These are phyloP conservation scores for Umimayanthus kanabou DNA, from an alignment of 92 coral and sea anemone species.

Conservation along the genomic window DNA sequence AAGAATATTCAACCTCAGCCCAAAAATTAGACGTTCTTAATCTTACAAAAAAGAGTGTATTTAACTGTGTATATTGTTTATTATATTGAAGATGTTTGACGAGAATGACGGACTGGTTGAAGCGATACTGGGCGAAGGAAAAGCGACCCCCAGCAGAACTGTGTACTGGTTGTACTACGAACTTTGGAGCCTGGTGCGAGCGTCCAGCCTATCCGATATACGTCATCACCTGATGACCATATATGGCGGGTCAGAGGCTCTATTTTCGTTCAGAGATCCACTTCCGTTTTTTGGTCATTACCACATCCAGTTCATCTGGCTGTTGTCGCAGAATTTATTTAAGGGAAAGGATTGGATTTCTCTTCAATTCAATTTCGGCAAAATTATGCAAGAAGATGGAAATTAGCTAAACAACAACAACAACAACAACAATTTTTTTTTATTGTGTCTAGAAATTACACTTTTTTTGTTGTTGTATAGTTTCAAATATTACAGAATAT, in stretches of 20 bases:
- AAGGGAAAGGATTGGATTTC: not conserved
- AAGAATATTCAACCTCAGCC: too few relatives aligned
- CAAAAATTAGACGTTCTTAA: too few relatives aligned
- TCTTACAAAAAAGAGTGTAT: too few relatives aligned
- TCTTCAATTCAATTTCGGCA: not conserved
- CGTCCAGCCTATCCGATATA: not conserved
- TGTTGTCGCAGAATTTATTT: not conserved
- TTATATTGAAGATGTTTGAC: not conserved
- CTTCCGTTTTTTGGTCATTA: conserved; percentile 4
- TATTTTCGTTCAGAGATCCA: not conserved
- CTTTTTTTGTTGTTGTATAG: too few relatives aligned
- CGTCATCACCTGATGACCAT: conserved; percentile 5
- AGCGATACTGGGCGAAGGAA: not conserved
- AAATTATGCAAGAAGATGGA: conserved; percentile 5
- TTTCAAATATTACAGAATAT: too few relatives aligned
- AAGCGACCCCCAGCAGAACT: not conserved
- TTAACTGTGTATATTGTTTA: too few relatives aligned
- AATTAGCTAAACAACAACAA: too few relatives aligned
- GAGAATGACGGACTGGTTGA: not conserved
- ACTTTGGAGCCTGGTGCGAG: conserved; percentile 3
- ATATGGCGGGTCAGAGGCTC: not conserved
- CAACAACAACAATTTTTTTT: too few relatives aligned
- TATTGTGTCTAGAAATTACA: too few relatives aligned
- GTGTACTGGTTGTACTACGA: conserved; percentile 25
- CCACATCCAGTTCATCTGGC: not conserved